Evolutionary conservation across 2,797 vertebrate genomes (phyloP), one percentile per base, ranked within the genome.

Genomic region (Apogon hyalosoma): DNA sequence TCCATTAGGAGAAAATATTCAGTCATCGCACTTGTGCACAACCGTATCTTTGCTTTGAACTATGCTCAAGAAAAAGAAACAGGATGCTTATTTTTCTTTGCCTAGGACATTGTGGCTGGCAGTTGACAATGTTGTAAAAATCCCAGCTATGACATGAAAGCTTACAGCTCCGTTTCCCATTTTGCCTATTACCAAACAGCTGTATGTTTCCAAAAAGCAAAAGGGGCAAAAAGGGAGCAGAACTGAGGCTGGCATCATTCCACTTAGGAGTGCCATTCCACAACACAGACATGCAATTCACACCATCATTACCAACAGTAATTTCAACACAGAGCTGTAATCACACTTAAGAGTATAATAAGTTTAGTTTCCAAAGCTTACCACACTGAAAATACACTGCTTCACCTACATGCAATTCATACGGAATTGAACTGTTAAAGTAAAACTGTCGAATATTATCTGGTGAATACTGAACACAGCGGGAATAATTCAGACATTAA

Each of bases 371-470:
- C 53, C 19, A 28, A 55, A 62, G 41, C 46, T 31, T 24, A 55
- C 14, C 42, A 9, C 28, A 43, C 43, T 31, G 11, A 50, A 48
- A 71, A 70, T 38, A 41, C 62, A 4, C 14, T 31, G 50, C 71
- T 65, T 68, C 59, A 58, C 59, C 15, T 50, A 66, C 64, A 75
- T 55, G 24, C 24, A 6, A 28, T 28, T 4, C 11, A 0, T 47
- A 33, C 40, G 77, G 61, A 47, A 63, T 42, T 38, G 8, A 18
- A 60, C 21, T 54, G 40, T 46, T 69, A n/a, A 63, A 57, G 51
- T 33, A 14, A 66, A 55, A 80, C 16, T 65, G 69, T 53, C 60
- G 52, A 19, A 56, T 51, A 71, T 74, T 66, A 78, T 57, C 47
- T 24, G 39, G 24, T 39, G 42, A 75, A 46, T 51, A 47, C 11